Evolutionary conservation across 2,888 invertebrate genomes (phyloP).

Genomic region (Cyclophora punctaria): DNA sequence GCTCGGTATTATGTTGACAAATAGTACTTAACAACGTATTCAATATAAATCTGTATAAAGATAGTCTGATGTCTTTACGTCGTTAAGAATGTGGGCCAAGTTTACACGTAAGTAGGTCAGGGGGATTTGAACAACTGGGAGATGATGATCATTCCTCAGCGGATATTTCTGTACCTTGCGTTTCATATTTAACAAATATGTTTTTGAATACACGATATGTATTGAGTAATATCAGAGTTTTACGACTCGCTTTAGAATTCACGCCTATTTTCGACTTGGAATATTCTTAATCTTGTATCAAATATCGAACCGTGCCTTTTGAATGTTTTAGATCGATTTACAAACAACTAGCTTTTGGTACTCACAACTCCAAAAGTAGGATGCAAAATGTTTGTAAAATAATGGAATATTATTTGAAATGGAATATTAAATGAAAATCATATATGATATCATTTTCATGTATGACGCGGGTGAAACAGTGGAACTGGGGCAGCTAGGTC

Average conservation of each 20-base stretch:
- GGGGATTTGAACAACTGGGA: constrained; percentile 49
- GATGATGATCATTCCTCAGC: constrained; percentile 39
- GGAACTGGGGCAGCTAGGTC: constrained; percentile 37
- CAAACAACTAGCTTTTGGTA: too few relatives aligned
- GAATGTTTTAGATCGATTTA: too few relatives aligned
- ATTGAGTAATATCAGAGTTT: too few relatives aligned
- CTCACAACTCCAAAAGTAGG: too few relatives aligned
- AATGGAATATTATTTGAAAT: neutral
- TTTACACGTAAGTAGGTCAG: constrained; percentile 60
- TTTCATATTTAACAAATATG: constrained; percentile 4
- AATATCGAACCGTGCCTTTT: too few relatives aligned
- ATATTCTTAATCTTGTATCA: too few relatives aligned
- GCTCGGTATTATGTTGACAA: neutral
- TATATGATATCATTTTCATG: neutral
- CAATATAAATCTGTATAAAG: constrained; percentile 15
- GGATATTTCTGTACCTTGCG: constrained; percentile 42
- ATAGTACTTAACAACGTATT: constrained; percentile 12
- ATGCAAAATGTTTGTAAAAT: too few relatives aligned
- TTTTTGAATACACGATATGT: too few relatives aligned
- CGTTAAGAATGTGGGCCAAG: constrained; percentile 56
- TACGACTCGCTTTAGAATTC: too few relatives aligned
- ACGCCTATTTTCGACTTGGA: too few relatives aligned
- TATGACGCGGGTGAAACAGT: constrained; percentile 12
- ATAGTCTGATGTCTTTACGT: constrained; percentile 21
- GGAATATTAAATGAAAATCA: neutral